These are phyloP conservation scores for Mobula hypostoma DNA, from an alignment of 2,113 vertebrate genomes.

Conservation along the genomic window DNA sequence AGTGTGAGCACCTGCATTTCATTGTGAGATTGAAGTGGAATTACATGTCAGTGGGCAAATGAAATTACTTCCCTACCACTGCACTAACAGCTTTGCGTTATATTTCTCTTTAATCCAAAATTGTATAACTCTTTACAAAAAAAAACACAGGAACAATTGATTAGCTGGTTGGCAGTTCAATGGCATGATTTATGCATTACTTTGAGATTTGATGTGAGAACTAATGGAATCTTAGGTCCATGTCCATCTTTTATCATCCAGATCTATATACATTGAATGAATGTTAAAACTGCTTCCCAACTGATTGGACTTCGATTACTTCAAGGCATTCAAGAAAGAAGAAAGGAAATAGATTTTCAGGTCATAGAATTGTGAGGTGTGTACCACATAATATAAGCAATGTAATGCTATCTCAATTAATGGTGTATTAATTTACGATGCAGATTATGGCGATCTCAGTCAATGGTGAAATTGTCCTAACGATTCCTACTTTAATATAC, in stretches of 20 bases:
- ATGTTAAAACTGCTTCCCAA: background rate
- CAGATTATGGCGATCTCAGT: background rate
- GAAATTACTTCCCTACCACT: background rate
- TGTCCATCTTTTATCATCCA: too few relatives aligned
- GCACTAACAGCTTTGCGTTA: too few relatives aligned
- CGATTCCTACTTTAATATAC: background rate
- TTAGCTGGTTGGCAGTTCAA: background rate
- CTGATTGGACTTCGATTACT: background rate
- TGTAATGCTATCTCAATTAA: background rate
- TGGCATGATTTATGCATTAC: background rate
- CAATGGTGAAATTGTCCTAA: background rate
- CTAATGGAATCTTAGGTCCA: background rate
- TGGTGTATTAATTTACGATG: background rate
- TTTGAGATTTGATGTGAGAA: background rate
- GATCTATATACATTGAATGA: background rate
- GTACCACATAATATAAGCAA: background rate
- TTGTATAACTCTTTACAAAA: too few relatives aligned
- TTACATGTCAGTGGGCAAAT: background rate
- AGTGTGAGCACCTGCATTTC: background rate
- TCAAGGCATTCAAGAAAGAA: background rate
- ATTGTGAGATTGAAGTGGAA: conserved; percentile 4
- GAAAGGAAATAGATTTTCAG: background rate
- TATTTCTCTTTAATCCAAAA: too few relatives aligned
- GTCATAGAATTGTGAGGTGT: background rate
- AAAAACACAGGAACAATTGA: background rate